Base-by-base conservation (phyloP, 1,140 invertebrate species). In the Chlorops oryzae region DNA sequence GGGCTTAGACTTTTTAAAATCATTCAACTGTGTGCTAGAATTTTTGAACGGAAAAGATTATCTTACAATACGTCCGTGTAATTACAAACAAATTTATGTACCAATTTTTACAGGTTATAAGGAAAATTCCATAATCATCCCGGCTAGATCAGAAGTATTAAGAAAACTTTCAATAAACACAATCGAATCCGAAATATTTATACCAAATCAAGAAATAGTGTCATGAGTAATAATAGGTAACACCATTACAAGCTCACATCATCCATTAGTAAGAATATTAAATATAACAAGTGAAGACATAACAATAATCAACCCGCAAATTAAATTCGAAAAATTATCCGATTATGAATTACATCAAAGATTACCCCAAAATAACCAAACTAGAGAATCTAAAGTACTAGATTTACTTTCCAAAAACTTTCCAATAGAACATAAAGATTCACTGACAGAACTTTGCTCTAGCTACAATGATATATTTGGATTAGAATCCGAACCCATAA, bases 401-500 rank as follows among this genome's bases (percentile, higher is more conserved):
- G 24, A 45, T 15, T 22, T 34, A 45, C 17, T 7, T 10, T 21
- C 13, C 17, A 45, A 34, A 13, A 28, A 45, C n/a, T 6, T 17
- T 7, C n/a, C n/a, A n/a, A 25, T 25, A 15, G n/a, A n/a, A n/a
- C n/a, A n/a, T n/a, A 25, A n/a, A 17, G 27, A 34, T 21, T 21
- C 43, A 20, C 25, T 45, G n/a, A 10, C 17, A 9, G 6, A 28
- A n/a, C 21, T 45, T 32, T 20, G 32, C 7, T 9, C 24, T 17
- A 15, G 35, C 32, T 45, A 34, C 23, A 25, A 45, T 34, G 28
- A 34, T 17, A 45, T 57, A 28, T 62, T 61, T 35, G 44, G 59
- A 42, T 34, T 42, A n/a, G 53, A 61, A 23, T 23, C 20, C n/a
- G 38, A 59, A 34, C 42, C 34, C 15, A 25, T 63, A 37, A 51